phyloP scores from a whole-genome alignment of 2,113 vertebrate species.

The Neolamprologus devosi region DNA sequence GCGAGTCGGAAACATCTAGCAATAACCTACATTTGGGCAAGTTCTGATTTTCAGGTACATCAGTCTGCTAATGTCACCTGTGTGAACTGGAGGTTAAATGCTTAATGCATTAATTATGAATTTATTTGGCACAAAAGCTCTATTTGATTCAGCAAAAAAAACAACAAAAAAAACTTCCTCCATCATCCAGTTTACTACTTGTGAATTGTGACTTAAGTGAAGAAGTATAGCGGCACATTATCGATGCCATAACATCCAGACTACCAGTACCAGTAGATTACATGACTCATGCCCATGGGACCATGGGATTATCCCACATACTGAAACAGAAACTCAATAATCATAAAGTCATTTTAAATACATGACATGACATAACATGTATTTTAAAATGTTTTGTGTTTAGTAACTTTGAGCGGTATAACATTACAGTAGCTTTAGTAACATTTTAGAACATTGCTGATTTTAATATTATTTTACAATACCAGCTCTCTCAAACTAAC shows the following conservation, averaged over 20 bases:
- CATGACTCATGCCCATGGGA: background rate
- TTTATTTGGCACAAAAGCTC: background rate
- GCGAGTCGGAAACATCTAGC: background rate
- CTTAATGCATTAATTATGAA: background rate
- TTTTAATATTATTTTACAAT: background rate
- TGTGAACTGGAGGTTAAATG: background rate
- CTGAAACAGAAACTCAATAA: background rate
- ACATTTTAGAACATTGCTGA: background rate
- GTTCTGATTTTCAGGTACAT: background rate
- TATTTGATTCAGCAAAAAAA: background rate
- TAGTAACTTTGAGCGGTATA: background rate
- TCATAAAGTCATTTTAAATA: background rate
- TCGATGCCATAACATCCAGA: background rate
- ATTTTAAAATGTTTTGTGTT: background rate
- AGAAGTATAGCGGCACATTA: background rate
- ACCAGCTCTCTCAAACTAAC: background rate
- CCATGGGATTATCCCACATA: background rate
- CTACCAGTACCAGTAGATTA: background rate
- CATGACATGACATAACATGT: background rate
- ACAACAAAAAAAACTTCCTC: rapidly evolving
- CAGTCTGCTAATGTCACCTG: background rate
- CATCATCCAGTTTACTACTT: background rate
- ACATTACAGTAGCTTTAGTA: background rate
- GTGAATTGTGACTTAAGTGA: background rate
- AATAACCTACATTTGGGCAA: background rate